Evolutionary conservation across 2,113 vertebrate species (phyloP).

Genomic region (Sebastes fasciatus): DNA sequence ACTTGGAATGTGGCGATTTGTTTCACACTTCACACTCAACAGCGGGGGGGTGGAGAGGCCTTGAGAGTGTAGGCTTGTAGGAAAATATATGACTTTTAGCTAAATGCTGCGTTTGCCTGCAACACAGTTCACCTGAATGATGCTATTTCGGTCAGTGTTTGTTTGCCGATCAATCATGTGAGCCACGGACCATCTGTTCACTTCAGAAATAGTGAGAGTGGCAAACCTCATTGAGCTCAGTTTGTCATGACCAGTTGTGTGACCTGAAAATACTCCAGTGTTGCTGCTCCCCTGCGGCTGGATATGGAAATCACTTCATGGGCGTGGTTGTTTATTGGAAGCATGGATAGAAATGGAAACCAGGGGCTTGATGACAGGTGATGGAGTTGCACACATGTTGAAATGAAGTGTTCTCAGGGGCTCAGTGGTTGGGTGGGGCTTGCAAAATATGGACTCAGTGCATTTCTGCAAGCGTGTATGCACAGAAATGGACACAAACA

Average conservation of each 20-base stretch:
- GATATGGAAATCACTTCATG: conserved; percentile 20
- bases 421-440: not conserved
- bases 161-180: conserved; percentile 32
- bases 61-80: conserved; percentile 27
- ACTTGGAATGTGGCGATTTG: conserved; percentile 67
- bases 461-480: not conserved
- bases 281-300: conserved; percentile 14
- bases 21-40: conserved; percentile 46
- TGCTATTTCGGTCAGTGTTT: conserved; percentile 16
- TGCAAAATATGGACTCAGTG: not conserved
- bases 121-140: conserved; percentile 19
- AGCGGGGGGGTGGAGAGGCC: not conserved
- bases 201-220: conserved; percentile 32
- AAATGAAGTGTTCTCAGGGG: conserved; percentile 25
- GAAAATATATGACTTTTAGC: conserved; percentile 4
- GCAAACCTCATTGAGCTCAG: conserved; percentile 25
- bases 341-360: conserved; percentile 57
- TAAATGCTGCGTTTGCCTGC: conserved; percentile 10
- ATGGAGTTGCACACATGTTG: conserved; percentile 43
- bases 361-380: conserved; percentile 31
- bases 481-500: not conserved
- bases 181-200: conserved; percentile 52
- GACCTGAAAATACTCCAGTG: conserved; percentile 38
- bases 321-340: conserved; percentile 49
- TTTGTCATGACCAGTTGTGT: conserved; percentile 26